Evolutionary conservation across 1,140 invertebrate genomes (phyloP), one percentile per base, ranked within the genome.

Genomic region (Lepeophtheirus salmonis): DNA sequence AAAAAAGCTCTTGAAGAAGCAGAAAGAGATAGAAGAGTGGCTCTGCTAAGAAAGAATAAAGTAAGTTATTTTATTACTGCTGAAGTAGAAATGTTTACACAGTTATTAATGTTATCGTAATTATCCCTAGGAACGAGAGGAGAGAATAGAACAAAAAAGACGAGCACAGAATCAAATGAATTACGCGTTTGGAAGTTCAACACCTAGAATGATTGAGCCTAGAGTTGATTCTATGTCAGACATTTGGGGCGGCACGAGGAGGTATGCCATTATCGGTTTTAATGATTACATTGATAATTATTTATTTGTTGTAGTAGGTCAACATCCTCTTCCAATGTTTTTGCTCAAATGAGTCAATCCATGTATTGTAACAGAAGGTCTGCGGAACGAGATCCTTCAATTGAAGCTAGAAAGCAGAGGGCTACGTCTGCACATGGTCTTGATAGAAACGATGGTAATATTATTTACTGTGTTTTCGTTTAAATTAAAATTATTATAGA

Each of bases 111-210:
- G n/a, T n/a, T n/a, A n/a, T n/a, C n/a, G n/a, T n/a, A n/a, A n/a
- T n/a, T 61, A 41, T 48, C 59, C 17, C 25, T 63, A 70, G 73
- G 85, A 88, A 69, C 76, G 84, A 62, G 84, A 86, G 66, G 83
- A 83, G 50, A 77, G 84, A 64, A 76, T 88, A 65, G 84, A 88
- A 71, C 76, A 79, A 24, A 82, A 79, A 68, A 76, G 74, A 65
- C 76, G 76, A 67, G 79, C 79, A 68, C 74, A 79, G 64, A 78
- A 76, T 70, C 78, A 74, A 23, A 75, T 78, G 63, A 77, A 80
- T 20, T 89, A 88, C 74, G 86, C 85, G 30, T 89, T 89, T 73
- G 86, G 86, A 26, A 88, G 84, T 66, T 88, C 84, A 58, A 87
- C 85, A 56, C 84, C 86, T 56, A 75, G 86, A 61, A 81, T 87